Base-by-base conservation (phyloP, 2,113 vertebrate species). In the Ovis aries region DNA sequence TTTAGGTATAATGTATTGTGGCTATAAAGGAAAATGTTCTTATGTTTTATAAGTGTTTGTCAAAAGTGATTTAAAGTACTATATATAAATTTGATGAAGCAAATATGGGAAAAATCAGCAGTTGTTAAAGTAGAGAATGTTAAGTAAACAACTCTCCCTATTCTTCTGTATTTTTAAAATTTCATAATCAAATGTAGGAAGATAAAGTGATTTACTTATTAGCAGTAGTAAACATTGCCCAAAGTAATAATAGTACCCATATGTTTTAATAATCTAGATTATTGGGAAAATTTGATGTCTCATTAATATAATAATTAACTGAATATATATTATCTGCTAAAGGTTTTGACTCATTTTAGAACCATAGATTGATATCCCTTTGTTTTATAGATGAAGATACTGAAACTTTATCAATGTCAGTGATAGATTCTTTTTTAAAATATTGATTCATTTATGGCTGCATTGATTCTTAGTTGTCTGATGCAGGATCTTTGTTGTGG, bases 21-120 rank as follows among this genome's bases (percentile, higher is more conserved):
- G 33, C 14, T 71, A 25, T 90, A 91, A 90, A 83, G 43, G 62
- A 84, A 87, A 93, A 60, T 96, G 60, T 64, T 21, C 80, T 95
- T 93, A 59, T 57, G 48, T 90, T 91, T 97, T 90, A 67, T 48
- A 92, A 83, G 92, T 92, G 4, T 43, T 48, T 90, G 84, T 55
- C 55, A 36, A 57, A 91, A 50, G 25, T 71, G 67, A 43, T 43
- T 43, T 77, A 77, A 43, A 43, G 71, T 43, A 43, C 57, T 96
- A 33, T 60, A 85, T 74, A 96, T 85, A 97, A 87, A 97, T 77
- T 94, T 87, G 10, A 88, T 90, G 50, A 92, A 95, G 16, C 43
- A 93, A 90, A 94, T 88, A 45, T 82, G 55, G 83, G 52, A 81
- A 96, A 88, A 57, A 13, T 36, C 50, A 94, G 40, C 36, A 87